Base-by-base conservation (phyloP, 1,140 invertebrate species). In the Matsumurasca onukii region DNA sequence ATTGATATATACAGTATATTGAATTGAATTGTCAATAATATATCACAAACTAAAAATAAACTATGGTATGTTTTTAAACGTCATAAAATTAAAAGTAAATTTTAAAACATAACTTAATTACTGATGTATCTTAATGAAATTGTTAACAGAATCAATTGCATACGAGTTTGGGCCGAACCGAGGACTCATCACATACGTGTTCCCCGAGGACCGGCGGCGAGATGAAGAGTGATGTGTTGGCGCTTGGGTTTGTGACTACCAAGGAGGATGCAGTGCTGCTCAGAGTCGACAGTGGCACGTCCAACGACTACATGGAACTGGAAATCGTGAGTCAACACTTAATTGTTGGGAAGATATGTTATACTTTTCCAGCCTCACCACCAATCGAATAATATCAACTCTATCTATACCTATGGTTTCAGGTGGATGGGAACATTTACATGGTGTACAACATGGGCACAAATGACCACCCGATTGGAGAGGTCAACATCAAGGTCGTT, bases 371-470 rank as follows among this genome's bases (percentile, higher is more conserved):
- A n/a, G n/a, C n/a, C n/a, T n/a, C 34, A 17, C 17, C 17, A 39
- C 17, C 34, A 39, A 9, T 39, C 5, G 5, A 39, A 39, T 39
- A 39, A 39, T 9, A 39, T 17, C 34, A 9, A 39, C 34, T 17
- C 34, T 39, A 17, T 39, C 34, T 39, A n/a, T 39, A 39, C 5
- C 22, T 13, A 30, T 31, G 2, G 15, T 68, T n/a, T 45, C 76
- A 93, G 91, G 86, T 95, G n/a, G 91, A 95, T 76, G 95, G 95
- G 9, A 94, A 96, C 73, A 85, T 98, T 0, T 92, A 95, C 76
- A 91, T 93, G 76, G 89, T 95, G 1, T 98, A 98, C 79, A 98
- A 98, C 77, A 91, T 98, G 79, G 95, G 95, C 0, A 93, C 91
- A 1, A 90, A 90, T 67, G 93, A 97, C 76, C 89, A 95, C 78